Percentiles rank a stretch among this genome's conserved stretches.
Conservation (phyloP, 2,888 invertebrate species). For the Noctua comes region DNA sequence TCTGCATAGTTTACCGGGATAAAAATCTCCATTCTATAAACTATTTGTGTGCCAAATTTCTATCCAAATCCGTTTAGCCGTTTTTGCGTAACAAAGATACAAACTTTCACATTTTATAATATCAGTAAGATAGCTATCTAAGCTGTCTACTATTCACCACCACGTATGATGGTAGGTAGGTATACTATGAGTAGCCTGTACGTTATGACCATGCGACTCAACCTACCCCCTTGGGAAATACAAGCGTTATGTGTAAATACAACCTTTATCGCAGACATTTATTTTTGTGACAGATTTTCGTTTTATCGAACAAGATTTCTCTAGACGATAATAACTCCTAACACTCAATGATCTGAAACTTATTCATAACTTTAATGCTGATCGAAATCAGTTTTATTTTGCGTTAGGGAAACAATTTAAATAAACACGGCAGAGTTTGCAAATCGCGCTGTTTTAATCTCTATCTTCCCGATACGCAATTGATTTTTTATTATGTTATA, state of each 20-base stretch:
- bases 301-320: conserved; percentile 39
- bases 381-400: conserved; percentile 48
- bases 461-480: neutral
- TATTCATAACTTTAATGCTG: conserved; percentile 38
- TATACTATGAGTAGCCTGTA: neutral
- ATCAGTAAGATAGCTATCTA: neutral
- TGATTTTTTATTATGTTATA: neutral
- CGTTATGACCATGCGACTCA: neutral
- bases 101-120: neutral
- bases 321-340: conserved; percentile 49
- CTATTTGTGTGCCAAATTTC: neutral
- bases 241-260: conserved; percentile 9
- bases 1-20: neutral
- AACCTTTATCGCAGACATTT: conserved; percentile 16
- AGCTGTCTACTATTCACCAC: neutral
- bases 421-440: conserved; percentile 5
- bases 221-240: neutral
- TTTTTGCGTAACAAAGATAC: neutral
- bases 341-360: conserved; percentile 51
- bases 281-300: conserved; percentile 38
- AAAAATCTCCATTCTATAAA: neutral
- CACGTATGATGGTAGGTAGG: neutral
- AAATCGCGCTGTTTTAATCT: neutral
- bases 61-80: neutral
- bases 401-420: conserved; percentile 45